Conservation (phyloP, 2,113 vertebrate genomes). For the Tetrax tetrax region DNA sequence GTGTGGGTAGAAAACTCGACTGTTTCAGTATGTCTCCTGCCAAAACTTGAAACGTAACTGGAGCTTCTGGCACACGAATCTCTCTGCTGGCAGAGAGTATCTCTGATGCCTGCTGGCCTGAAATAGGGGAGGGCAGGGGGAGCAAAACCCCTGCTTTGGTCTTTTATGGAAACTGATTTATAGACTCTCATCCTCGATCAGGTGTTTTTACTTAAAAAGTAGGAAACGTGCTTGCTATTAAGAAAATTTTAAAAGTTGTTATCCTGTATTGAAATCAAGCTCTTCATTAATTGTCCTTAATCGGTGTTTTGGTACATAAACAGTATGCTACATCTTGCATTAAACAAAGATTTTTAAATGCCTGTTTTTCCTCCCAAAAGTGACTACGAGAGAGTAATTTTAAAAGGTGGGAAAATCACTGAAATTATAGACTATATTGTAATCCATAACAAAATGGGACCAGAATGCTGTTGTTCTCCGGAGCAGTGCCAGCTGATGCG, state of each 20-base stretch:
- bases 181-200: not conserved
- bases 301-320: not conserved
- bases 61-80: not conserved
- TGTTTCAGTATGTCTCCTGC: not conserved
- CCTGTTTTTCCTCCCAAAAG: not conserved
- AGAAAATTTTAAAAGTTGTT: not conserved
- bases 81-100: not conserved
- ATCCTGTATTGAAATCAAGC: not conserved
- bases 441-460: not conserved
- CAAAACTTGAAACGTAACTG: not conserved
- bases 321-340: not conserved
- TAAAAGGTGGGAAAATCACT: not conserved
- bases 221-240: not conserved
- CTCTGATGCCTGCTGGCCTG: not conserved
- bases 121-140: not conserved
- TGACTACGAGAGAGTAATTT: not conserved
- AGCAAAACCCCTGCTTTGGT: not conserved
- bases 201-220: not conserved
- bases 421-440: not conserved
- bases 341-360: not conserved
- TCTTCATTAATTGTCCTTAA: not conserved
- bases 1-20: not conserved
- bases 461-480: not conserved
- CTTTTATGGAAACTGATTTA: not conserved
- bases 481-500: not conserved